Evolutionary conservation across 2,888 invertebrate genomes (phyloP).

Genomic region (Gasteruption jaculator): DNA sequence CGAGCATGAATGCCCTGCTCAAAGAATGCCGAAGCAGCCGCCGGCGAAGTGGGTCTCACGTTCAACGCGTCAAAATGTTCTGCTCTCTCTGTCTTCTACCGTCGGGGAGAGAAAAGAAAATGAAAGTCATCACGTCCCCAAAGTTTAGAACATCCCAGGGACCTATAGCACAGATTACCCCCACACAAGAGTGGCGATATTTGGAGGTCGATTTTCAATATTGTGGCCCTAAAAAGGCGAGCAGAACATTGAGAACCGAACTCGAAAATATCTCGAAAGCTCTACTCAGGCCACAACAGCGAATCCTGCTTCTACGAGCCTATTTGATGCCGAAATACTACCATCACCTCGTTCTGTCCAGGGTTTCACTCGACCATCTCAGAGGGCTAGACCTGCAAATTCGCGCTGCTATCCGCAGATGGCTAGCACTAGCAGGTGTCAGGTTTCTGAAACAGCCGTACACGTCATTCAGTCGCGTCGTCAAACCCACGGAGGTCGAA

Average conservation of each 20-base stretch:
- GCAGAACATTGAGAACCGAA: conserved; percentile 10
- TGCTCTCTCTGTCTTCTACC: conserved; percentile 29
- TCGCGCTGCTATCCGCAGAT: conserved; percentile 29
- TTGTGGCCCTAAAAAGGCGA: conserved; percentile 33
- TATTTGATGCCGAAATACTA: conserved; percentile 44
- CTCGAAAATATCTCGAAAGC: conserved; percentile 33
- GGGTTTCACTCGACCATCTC: too few relatives aligned
- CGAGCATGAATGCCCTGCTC: too few relatives aligned
- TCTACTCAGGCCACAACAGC: conserved; percentile 46
- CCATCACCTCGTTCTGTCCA: too few relatives aligned
- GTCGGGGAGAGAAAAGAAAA: conserved; percentile 15
- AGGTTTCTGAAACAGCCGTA: conserved; percentile 33
- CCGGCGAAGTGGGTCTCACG: conserved; percentile 22
- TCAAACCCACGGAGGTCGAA: conserved; percentile 39
- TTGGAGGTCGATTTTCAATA: conserved; percentile 35
- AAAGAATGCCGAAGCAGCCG: conserved; percentile 6
- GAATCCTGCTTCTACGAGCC: conserved; percentile 37
- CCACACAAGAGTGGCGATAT: conserved; percentile 33
- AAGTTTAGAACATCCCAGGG: conserved; percentile 7
- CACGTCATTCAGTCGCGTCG: conserved; percentile 37
- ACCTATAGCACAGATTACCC: conserved; percentile 23
- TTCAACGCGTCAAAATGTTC: conserved; percentile 32
- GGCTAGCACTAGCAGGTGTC: too few relatives aligned
- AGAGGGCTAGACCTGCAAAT: conserved; percentile 22
- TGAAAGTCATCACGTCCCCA: conserved; percentile 8